A percentile compares a stretch with the other conserved stretches of the same genome.
phyloP scores from a whole-genome alignment of 2,797 vertebrate species.

The Thaleichthys pacificus region DNA sequence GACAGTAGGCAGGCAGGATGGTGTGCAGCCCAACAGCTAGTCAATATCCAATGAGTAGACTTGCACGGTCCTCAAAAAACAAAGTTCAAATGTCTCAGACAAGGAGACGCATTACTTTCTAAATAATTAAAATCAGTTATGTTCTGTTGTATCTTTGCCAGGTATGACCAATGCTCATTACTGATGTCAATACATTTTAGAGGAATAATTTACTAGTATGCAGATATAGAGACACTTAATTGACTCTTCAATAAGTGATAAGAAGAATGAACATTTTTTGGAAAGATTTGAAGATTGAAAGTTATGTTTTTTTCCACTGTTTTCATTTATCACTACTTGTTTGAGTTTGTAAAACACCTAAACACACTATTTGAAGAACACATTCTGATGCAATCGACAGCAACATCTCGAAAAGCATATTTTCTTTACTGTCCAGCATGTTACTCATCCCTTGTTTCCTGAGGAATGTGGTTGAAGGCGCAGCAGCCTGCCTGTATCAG shows the following conservation, averaged over 20 bases:
- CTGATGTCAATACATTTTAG: neutral
- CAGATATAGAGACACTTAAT: no score
- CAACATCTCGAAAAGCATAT: conserved; percentile 15
- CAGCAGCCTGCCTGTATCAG: conserved; percentile 27
- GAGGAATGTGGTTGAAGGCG: conserved; percentile 49
- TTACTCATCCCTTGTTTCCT: conserved; percentile 36
- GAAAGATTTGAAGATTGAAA: neutral
- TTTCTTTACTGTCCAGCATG: conserved; percentile 43
- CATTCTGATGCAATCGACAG: conserved; percentile 40
- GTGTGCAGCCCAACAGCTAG: conserved; percentile 1
- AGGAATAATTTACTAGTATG: no score
- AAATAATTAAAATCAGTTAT: neutral
- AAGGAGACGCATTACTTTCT: no score
- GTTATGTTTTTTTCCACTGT: neutral
- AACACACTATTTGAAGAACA: conserved; percentile 23
- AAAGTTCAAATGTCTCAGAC: no score
- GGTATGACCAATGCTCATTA: neutral
- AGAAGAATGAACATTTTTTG: no score
- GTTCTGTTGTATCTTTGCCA: neutral
- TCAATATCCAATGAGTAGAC: neutral
- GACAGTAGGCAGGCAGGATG: conserved; percentile 20
- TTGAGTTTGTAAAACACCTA: neutral
- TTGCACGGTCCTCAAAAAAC: neutral
- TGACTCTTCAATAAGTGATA: no score
- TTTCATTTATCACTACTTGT: neutral